Conservation (phyloP, 2,797 vertebrate genomes). For the Cyclopterus lumpus region DNA sequence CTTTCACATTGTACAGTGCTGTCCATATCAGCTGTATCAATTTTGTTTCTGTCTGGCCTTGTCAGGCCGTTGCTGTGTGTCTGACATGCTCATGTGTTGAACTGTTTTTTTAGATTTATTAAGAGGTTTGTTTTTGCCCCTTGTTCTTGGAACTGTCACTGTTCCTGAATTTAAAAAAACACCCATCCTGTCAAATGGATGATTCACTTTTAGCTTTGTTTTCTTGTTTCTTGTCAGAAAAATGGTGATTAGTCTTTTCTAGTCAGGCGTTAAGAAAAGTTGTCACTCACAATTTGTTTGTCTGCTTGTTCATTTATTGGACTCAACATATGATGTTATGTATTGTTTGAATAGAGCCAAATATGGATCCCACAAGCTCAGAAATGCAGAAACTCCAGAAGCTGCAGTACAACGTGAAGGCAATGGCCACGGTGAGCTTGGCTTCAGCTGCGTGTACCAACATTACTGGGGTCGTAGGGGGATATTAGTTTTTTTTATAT, state of each 20-base stretch:
- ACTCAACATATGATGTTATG: background rate
- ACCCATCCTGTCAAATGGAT: background rate
- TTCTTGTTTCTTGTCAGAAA: background rate
- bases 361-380: constrained; percentile 54
- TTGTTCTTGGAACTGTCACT: background rate
- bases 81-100: background rate
- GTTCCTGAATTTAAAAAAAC: background rate
- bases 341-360: constrained; percentile 57
- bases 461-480: background rate
- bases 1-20: background rate
- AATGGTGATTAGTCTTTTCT: background rate
- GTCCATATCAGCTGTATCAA: background rate
- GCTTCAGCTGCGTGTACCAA: background rate
- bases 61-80: background rate
- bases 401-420: constrained; percentile 70
- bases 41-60: background rate
- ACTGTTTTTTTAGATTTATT: background rate
- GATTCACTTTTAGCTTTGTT: background rate
- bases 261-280: background rate
- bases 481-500: background rate
- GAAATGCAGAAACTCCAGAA: constrained; percentile 72
- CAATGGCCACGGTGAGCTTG: constrained; percentile 68
- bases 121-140: background rate
- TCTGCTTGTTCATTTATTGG: background rate
- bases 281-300: background rate